These are phyloP conservation scores for Drosophila cardini DNA, from an alignment of 1,140 invertebrate species.

Conservation along the genomic window DNA sequence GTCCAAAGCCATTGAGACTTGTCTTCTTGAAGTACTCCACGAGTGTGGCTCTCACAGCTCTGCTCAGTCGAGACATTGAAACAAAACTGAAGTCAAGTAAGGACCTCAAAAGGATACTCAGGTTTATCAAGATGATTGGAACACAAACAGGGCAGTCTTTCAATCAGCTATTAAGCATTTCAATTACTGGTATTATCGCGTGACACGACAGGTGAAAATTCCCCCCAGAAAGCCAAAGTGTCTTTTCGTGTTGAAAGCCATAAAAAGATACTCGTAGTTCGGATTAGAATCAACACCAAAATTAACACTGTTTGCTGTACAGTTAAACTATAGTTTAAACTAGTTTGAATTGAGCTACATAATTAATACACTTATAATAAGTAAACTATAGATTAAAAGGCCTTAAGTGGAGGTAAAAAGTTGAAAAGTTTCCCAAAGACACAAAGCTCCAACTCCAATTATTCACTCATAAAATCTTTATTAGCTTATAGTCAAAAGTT, in stretches of 20 bases:
- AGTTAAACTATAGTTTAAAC: background rate
- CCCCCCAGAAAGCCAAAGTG: background rate
- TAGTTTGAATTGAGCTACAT: no score
- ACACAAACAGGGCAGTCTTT: background rate
- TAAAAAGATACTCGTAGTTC: background rate
- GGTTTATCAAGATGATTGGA: conserved; percentile 20
- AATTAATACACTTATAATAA: no score
- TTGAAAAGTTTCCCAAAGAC: no score
- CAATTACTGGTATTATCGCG: conserved; percentile 33
- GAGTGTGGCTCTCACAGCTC: conserved; percentile 40
- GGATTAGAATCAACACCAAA: conserved; percentile 1
- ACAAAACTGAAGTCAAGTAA: conserved; percentile 13
- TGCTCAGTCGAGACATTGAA: conserved; percentile 50
- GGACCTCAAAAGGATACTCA: background rate
- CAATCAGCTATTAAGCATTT: background rate
- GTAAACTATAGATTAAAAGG: no score
- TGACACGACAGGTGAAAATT: conserved; percentile 12
- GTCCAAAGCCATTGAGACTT: conserved; percentile 67
- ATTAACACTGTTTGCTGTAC: conserved; percentile 7
- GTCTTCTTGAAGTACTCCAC: conserved; percentile 72
- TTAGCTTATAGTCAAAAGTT: background rate
- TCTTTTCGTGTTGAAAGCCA: conserved; percentile 11
- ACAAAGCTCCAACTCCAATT: no score
- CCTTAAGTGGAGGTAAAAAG: no score
- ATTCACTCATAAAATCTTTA: no score